phyloP scores from a whole-genome alignment of 1,140 invertebrate species.

The Potamilus streckersoni region DNA sequence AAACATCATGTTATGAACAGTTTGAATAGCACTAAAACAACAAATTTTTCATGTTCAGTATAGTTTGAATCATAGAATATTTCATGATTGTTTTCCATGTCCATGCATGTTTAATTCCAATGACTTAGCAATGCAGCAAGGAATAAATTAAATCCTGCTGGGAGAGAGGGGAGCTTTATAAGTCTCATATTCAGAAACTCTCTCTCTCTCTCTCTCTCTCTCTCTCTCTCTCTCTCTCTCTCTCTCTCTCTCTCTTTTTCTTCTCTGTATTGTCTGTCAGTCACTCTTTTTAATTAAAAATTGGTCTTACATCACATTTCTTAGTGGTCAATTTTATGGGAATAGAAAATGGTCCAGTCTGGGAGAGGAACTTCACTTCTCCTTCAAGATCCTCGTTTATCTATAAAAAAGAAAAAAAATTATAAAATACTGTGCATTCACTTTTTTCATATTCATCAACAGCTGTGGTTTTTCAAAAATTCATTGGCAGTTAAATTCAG shows the following conservation, averaged over 20 bases:
- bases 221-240: conserved; percentile 10
- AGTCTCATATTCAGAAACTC: neutral
- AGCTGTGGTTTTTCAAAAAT: too few species aligned
- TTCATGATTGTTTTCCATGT: too few species aligned
- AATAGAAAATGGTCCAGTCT: conserved; percentile 66
- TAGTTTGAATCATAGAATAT: too few species aligned
- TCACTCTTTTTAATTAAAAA: neutral
- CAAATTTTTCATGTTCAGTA: too few species aligned
- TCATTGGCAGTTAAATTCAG: too few species aligned
- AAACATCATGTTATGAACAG: too few species aligned
- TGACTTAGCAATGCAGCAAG: too few species aligned
- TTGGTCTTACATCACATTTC: conserved; percentile 66
- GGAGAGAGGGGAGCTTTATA: neutral
- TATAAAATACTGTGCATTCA: neutral
- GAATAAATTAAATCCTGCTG: neutral
- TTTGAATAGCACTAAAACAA: too few species aligned
- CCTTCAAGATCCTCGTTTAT: conserved; percentile 67
- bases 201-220: neutral
- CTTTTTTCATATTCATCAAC: neutral
- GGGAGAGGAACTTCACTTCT: conserved; percentile 65
- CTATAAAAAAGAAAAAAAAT: conserved; percentile 42
- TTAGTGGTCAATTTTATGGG: conserved; percentile 66
- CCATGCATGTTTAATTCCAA: too few species aligned
- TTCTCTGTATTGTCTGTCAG: neutral
- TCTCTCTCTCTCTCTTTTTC: neutral